Conservation (phyloP, 2,888 invertebrate species). For the Pseudococcus viburni region DNA sequence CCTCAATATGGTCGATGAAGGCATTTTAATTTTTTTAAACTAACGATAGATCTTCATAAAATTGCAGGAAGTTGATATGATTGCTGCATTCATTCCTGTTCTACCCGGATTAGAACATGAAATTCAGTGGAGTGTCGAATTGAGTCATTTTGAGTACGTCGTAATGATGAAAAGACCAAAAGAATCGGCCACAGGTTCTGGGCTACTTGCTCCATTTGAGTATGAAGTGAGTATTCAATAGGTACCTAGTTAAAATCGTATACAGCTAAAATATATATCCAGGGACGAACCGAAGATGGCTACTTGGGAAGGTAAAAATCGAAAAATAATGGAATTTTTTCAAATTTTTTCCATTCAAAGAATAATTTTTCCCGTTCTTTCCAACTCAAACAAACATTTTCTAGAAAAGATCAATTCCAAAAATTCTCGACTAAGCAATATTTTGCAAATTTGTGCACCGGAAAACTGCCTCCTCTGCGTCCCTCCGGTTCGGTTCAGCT, state of each 20-base stretch:
- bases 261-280: not conserved
- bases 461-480: too few relatives aligned
- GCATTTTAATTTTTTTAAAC: not conserved
- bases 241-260: not conserved
- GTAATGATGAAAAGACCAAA: conserved; percentile 85
- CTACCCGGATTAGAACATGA: conserved; percentile 75
- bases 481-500: too few relatives aligned
- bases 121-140: conserved; percentile 76
- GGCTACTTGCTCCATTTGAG: conserved; percentile 86
- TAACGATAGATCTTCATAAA: not conserved
- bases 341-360: too few relatives aligned
- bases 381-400: too few relatives aligned
- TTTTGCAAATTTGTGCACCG: too few relatives aligned
- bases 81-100: conserved; percentile 83
- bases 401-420: too few relatives aligned
- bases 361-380: too few relatives aligned
- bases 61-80: conserved; percentile 81
- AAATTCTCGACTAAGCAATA: too few relatives aligned
- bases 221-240: conserved; percentile 70
- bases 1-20: too few relatives aligned
- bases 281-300: too few relatives aligned
- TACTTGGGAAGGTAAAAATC: too few relatives aligned
- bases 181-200: conserved; percentile 87
- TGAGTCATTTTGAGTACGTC: conserved; percentile 85
- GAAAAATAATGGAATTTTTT: too few relatives aligned